phyloP scores from a whole-genome alignment of 2,113 vertebrate species.

The Isichthys henryi region DNA sequence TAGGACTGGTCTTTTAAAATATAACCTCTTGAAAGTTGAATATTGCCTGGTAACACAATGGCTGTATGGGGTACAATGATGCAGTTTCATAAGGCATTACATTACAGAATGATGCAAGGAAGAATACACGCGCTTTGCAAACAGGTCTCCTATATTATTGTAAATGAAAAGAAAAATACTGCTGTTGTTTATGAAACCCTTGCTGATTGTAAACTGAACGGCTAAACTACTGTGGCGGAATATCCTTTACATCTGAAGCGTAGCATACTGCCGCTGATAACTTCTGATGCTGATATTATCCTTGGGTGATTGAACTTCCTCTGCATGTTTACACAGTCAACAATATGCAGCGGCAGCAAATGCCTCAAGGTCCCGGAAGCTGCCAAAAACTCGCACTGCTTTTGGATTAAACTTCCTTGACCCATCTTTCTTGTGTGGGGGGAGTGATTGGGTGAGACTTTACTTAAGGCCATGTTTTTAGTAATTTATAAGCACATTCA shows the following conservation, averaged over 20 bases:
- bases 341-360: not conserved
- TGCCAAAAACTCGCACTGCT: too few relatives aligned
- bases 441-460: not conserved
- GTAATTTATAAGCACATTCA: too few relatives aligned
- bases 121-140: not conserved
- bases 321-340: constrained; percentile 2
- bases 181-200: not conserved
- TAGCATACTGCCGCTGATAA: not conserved
- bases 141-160: not conserved
- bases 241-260: not conserved
- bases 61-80: not conserved
- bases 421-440: not conserved
- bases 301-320: not conserved
- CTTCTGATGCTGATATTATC: not conserved
- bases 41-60: not conserved
- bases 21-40: too few relatives aligned
- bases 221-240: not conserved
- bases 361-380: not conserved
- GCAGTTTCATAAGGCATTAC: not conserved
- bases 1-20: not conserved
- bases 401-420: not conserved
- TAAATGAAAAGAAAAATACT: not conserved
- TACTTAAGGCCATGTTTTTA: too few relatives aligned
- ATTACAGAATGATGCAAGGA: not conserved
- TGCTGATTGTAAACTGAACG: not conserved